These are phyloP conservation scores for Anthoscopus minutus DNA, from an alignment of 2,113 vertebrate species.

Conservation along the genomic window DNA sequence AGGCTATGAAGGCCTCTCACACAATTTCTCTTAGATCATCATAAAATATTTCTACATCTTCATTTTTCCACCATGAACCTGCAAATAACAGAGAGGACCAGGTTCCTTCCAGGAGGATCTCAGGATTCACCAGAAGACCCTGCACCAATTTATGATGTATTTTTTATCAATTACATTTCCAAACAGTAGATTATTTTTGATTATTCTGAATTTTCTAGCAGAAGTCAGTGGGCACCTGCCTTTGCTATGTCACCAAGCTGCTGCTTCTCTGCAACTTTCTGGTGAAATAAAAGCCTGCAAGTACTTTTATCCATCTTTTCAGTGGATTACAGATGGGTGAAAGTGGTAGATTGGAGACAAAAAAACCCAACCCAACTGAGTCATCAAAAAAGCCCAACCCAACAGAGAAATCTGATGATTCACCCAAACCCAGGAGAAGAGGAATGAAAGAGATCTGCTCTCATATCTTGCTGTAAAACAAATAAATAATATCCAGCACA, in stretches of 20 bases:
- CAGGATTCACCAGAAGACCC: neutral
- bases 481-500: neutral
- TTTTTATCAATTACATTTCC: neutral
- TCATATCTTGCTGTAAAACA: neutral
- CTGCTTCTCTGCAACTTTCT: neutral
- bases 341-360: neutral
- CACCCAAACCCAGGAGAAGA: neutral
- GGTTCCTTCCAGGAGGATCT: neutral
- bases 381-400: neutral
- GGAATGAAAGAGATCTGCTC: neutral
- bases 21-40: neutral
- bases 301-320: neutral
- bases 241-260: neutral
- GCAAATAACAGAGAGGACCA: neutral
- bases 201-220: neutral
- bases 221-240: neutral
- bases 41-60: neutral
- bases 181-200: neutral
- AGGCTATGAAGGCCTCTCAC: neutral
- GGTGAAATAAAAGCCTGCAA: neutral
- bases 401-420: neutral
- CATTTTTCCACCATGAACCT: neutral
- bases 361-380: neutral
- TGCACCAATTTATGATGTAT: neutral
- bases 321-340: neutral